Evolutionary conservation across 2,888 invertebrate genomes (phyloP).

Genomic region (Alitta virens): DNA sequence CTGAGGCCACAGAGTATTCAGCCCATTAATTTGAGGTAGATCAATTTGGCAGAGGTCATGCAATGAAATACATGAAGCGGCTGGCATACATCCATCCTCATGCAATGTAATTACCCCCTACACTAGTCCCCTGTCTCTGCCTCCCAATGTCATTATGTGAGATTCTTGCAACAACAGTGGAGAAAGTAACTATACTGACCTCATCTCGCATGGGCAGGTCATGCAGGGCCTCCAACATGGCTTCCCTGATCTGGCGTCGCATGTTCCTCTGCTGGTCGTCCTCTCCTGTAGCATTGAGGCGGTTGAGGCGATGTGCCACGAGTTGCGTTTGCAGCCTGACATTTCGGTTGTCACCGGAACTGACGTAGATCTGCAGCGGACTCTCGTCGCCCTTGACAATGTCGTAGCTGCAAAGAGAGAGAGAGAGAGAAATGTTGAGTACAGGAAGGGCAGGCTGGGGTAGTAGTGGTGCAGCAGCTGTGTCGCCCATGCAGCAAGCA

Average conservation of each 20-base stretch:
- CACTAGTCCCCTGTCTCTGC: no score
- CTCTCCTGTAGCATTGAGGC: slow-evolving; percentile 3
- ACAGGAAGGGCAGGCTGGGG: no score
- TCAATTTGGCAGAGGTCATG: no score
- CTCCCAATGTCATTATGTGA: no score
- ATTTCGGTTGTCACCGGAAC: slow-evolving; percentile 35
- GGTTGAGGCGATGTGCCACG: slow-evolving; percentile 38
- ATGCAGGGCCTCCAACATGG: slow-evolving; percentile 32
- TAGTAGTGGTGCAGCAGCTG: background rate
- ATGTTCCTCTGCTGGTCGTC: slow-evolving; percentile 2
- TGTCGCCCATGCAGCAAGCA: background rate
- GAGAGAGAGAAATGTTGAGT: background rate
- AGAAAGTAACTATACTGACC: slow-evolving; percentile 27
- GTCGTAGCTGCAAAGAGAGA: slow-evolving; percentile 30
- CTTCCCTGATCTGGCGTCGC: slow-evolving; percentile 22
- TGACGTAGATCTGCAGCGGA: slow-evolving; percentile 27
- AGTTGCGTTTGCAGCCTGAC: slow-evolving; percentile 38
- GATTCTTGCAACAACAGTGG: no score
- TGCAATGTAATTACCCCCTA: no score
- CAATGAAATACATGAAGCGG: no score
- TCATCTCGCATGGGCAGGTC: slow-evolving; percentile 40
- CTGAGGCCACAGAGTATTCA: no score
- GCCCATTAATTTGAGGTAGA: no score
- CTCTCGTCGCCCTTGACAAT: slow-evolving; percentile 28
- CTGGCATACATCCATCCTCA: no score